Conservation (phyloP, 2,888 invertebrate species). For the Trichopria drosophilae region DNA sequence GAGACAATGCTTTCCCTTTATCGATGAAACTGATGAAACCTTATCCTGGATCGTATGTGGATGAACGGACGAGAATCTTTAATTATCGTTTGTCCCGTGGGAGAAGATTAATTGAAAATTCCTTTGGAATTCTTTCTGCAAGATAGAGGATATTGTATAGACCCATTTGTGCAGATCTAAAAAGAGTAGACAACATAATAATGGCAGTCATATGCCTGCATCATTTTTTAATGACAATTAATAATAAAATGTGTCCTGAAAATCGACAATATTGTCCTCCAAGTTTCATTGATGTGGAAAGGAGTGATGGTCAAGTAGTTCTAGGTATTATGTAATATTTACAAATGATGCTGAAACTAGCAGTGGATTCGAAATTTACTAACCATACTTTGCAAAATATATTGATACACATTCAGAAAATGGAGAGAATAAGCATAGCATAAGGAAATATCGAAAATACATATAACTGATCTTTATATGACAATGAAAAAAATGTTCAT, state of each 20-base stretch:
- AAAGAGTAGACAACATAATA: conserved; percentile 18
- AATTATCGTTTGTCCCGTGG: conserved; percentile 29
- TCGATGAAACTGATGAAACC: conserved; percentile 22
- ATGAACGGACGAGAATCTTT: conserved; percentile 12
- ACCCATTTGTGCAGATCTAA: conserved; percentile 18
- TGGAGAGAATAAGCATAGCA: no score
- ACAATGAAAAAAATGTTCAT: no score
- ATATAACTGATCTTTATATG: no score
- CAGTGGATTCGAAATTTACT: no score
- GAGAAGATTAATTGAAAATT: conserved; percentile 22
- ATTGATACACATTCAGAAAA: no score
- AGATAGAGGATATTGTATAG: conserved; percentile 16
- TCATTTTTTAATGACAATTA: conserved; percentile 16
- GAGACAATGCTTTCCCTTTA: conserved; percentile 28
- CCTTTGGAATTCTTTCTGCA: conserved; percentile 17
- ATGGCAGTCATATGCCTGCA: conserved; percentile 18
- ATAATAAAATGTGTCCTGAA: no score
- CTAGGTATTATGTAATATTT: neutral
- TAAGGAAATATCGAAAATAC: no score
- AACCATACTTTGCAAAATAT: no score
- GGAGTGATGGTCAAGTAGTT: neutral
- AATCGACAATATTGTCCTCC: conserved; percentile 1
- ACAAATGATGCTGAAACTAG: no score
- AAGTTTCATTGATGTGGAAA: neutral
- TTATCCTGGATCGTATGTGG: conserved; percentile 16